These are phyloP conservation scores for Osedax fenrisi DNA, from an alignment of 2,888 invertebrate genomes.

Conservation along the genomic window DNA sequence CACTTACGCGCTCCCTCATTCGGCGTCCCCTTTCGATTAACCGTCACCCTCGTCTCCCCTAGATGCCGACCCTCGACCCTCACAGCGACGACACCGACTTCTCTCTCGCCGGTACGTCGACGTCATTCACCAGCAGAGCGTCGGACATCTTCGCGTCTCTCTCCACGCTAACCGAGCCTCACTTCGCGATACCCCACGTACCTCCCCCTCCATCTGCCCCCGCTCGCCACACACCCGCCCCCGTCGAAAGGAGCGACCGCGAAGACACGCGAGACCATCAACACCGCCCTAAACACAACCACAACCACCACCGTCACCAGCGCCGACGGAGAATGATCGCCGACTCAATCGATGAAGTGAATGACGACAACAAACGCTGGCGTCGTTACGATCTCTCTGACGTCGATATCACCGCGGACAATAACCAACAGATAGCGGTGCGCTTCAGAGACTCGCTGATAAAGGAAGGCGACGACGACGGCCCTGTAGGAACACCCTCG, in stretches of 20 bases:
- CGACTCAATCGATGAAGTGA: too few relatives aligned
- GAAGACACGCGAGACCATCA: conserved; percentile 40
- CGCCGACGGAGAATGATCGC: conserved; percentile 32
- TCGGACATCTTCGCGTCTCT: conserved; percentile 1
- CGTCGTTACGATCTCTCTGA: conserved; percentile 67
- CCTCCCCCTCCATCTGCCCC: background rate
- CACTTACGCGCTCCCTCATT: too few relatives aligned
- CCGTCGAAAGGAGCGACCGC: background rate
- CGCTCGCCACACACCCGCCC: background rate
- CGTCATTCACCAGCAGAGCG: background rate
- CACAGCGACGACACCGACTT: too few relatives aligned
- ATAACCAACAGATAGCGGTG: conserved; percentile 67
- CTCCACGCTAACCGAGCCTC: background rate
- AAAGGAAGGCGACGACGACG: conserved; percentile 37
- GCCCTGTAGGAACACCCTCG: too few relatives aligned
- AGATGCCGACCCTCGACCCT: too few relatives aligned
- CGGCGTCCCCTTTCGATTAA: too few relatives aligned
- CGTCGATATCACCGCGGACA: conserved; percentile 68
- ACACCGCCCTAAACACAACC: conserved; percentile 35
- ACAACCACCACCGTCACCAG: conserved; percentile 31
- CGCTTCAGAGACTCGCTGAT: conserved; percentile 61
- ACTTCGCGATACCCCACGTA: background rate
- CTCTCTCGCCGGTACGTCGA: background rate
- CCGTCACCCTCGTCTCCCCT: too few relatives aligned
- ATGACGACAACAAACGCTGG: too few relatives aligned